Base-by-base conservation (phyloP, 2,888 invertebrate genomes). In the Diaperis boleti region DNA sequence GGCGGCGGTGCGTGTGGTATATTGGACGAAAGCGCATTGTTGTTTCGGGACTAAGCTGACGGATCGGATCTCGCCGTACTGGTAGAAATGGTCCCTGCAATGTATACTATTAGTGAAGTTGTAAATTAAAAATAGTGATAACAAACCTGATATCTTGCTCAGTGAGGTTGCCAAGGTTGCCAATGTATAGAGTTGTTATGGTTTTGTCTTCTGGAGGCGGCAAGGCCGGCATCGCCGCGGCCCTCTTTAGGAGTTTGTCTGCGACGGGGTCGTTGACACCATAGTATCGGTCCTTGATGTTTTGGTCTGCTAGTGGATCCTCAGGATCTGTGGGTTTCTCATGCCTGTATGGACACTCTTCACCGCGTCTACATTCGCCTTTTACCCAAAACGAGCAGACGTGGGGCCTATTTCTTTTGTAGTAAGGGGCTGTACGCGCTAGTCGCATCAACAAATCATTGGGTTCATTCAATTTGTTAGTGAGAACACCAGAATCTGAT, bases 371-470 rank as follows among this genome's bases (percentile, higher is more conserved):
- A 79, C 97, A 97, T 80, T 97, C 96, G 1, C 96, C 97, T 84
- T 97, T 98, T n/a, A 97, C 96, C 94, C 96, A 97, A 82, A 97
- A 98, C 0, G 96, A 96, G 80, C 97, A 97, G 49, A 97, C 95
- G 82, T 97, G 97, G 0, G 97, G 96, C 71, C 95, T 85, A 77
- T 97, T 97, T 56, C 97, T 84, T 78, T 96, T 96, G 81, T 98
- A 97, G 80, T 97, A 98, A 0, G 97, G 97, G 39, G 94, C 92
- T 2, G 95, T 96, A 50, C 96, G 85, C 0, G 96, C 96, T 71
- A 97, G 83, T 71, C 96, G 91, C 82, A 94, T 86, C 61, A 97
- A 80, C 73, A 96, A 85, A 76, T 95, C 95, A 70, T 92, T 86
- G 66, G 92, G 86, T 73, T 90, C 91, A 76, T 91, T 91, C 1